Conservation (phyloP, 2,797 vertebrate genomes). For the Sitta carolinensis region DNA sequence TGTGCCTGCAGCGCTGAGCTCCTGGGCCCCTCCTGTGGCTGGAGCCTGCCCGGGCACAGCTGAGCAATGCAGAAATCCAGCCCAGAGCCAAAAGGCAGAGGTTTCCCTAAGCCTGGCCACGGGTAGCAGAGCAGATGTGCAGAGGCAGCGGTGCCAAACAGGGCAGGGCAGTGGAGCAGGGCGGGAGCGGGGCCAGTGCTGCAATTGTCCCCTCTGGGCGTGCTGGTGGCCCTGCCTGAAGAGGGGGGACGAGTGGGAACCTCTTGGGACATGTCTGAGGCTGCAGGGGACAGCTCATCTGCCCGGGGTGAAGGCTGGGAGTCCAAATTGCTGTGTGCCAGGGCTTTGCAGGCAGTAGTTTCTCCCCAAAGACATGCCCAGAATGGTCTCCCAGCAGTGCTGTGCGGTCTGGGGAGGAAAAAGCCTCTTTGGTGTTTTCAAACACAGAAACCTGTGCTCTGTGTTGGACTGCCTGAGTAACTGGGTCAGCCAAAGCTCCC, state of each 20-base stretch:
- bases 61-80: neutral
- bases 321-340: neutral
- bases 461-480: neutral
- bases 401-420: neutral
- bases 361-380: neutral
- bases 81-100: neutral
- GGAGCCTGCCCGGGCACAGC: neutral
- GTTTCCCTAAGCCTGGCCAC: neutral
- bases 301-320: neutral
- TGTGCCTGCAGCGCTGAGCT: fast-evolving
- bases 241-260: fast-evolving
- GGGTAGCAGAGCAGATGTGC: neutral
- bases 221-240: neutral
- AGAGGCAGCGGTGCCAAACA: fast-evolving
- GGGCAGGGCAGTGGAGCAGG: neutral
- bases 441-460: neutral
- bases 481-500: neutral
- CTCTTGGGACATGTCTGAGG: fast-evolving
- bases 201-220: neutral
- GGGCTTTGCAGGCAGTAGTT: neutral
- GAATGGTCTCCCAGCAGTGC: neutral
- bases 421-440: neutral
- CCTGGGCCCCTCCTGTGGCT: neutral
- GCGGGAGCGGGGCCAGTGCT: fast-evolving
- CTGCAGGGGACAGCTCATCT: neutral